Base-by-base conservation (phyloP, 1,140 invertebrate genomes). In the Augochlora pura region DNA sequence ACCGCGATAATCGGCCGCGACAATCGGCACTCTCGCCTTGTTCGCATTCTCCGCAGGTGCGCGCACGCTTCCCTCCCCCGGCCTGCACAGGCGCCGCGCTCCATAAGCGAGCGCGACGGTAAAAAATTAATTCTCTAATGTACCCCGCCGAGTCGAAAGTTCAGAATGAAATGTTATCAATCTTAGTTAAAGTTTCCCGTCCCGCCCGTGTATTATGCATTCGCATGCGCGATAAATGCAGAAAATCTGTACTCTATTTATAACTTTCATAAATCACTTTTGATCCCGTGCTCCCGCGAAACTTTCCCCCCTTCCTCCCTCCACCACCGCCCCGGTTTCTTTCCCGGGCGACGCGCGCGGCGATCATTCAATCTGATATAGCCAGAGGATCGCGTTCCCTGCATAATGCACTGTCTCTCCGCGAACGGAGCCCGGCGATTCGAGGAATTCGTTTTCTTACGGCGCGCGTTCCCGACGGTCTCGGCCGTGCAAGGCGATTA, bases 161-260 rank as follows among this genome's bases (percentile, higher is more conserved):
- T 57, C 18, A n/a, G n/a, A 57, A 57, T 57, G n/a, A 57, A 57
- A 57, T n/a, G 9, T 21, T 57, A 57, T 57, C 54, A 57, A 57
- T 57, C 54, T 57, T 57, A n/a, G 54, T 57, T 57, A 57, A 57
- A 57, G 21, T 57, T 57, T 57, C 54, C 54, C 54, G 54, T 57
- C 8, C n/a, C 54, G n/a, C 21, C 21, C 54, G 54, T 9, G 54
- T 10, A 57, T 57, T 57, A 57, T 21, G 18, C 21, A 57, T n/a
- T 57, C 9, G 54, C 54, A 57, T 57, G 21, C 9, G 54, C 54
- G 9, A 57, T n/a, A 57, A n/a, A n/a, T 57, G 54, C 18, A 57
- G 5, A 57, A 57, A 57, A 57, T 57, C 54, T 57, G 54, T n/a
- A 9, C 21, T n/a, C 54, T 57, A 57, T 57, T 57, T 57, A 21